Evolutionary conservation across 2,888 invertebrate genomes (phyloP), one percentile per base, ranked within the genome.

Genomic region (Torymus tubicola): DNA sequence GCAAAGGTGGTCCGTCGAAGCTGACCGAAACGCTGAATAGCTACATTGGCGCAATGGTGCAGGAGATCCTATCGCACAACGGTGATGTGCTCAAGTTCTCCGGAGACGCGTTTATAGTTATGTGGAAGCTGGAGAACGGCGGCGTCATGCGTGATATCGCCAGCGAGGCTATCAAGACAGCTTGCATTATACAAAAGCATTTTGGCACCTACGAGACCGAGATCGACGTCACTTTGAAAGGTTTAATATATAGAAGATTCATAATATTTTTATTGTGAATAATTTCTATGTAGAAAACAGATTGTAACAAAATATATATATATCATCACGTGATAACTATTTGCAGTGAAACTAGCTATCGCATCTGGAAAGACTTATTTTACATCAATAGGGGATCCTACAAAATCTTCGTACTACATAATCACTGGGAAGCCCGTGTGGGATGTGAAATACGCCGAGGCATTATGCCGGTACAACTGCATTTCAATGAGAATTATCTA

Each of bases 41-140:
- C 2, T 96, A 95, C 88, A 94, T 96, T 83, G 95, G 94, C 0
- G 93, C 94, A 0, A 94, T 96, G 92, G 94, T 95, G 0, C 94
- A 95, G 86, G 94, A 94, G 87, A 94, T 95, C 81, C 88, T 95
- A 52, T 92, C 93, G 0, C 93, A 93, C 83, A 92, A 93, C 72
- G 95, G 95, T 0, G 95, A 95, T 83, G 93, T 95, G 1, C 89
- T 95, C 0, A 94, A 95, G 88, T 95, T 94, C 86, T 94, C 94
- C 12, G 95, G 93, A 0, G 94, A 95, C 83, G 94, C 94, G 2
- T 94, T 95, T 86, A 91, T 95, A 1, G 93, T 94, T 0, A 93
- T 94, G 91, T 95, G 94, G 94, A 94, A 94, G 87, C 92, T 93
- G 50, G 91, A 91, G 0, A 87, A 92, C 0, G 91, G 91, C 55